Evolutionary conservation across 2,797 vertebrate species (phyloP).

Genomic region (Myoxocephalus aenaeus): DNA sequence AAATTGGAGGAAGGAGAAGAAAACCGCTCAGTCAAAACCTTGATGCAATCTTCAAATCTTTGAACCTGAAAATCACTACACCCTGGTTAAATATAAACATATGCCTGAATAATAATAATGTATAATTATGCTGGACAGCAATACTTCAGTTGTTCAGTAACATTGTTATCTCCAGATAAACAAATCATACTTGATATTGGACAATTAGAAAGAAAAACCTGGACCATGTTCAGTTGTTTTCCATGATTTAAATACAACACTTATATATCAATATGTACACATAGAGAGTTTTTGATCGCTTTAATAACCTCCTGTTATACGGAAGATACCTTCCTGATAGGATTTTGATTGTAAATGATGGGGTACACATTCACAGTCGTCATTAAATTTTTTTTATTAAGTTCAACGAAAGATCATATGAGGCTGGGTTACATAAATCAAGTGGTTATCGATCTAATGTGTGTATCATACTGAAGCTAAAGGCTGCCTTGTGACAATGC

Average conservation of each 20-base stretch:
- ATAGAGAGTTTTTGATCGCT: not conserved
- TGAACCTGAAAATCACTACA: not conserved
- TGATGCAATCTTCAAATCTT: not conserved
- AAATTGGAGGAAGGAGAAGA: not conserved
- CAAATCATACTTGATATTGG: not conserved
- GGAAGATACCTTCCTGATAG: not conserved
- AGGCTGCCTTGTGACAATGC: not conserved
- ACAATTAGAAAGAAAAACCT: not conserved
- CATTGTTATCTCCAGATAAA: not conserved
- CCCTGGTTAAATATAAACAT: not conserved
- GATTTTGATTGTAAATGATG: not conserved
- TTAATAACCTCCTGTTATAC: not conserved
- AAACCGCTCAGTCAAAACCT: not conserved
- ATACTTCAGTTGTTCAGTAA: not conserved
- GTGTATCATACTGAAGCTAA: not conserved
- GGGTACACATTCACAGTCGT: not conserved
- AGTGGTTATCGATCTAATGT: not conserved
- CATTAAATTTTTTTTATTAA: not conserved
- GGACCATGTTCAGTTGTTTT: not conserved
- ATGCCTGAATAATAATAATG: not conserved
- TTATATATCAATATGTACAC: not conserved
- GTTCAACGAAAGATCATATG: not conserved
- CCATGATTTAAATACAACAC: not conserved
- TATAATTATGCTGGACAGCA: not conserved
- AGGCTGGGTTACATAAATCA: not conserved